Evolutionary conservation across 2,797 vertebrate species (phyloP), one percentile per base, ranked within the genome.

Genomic region (Champsocephalus esox): DNA sequence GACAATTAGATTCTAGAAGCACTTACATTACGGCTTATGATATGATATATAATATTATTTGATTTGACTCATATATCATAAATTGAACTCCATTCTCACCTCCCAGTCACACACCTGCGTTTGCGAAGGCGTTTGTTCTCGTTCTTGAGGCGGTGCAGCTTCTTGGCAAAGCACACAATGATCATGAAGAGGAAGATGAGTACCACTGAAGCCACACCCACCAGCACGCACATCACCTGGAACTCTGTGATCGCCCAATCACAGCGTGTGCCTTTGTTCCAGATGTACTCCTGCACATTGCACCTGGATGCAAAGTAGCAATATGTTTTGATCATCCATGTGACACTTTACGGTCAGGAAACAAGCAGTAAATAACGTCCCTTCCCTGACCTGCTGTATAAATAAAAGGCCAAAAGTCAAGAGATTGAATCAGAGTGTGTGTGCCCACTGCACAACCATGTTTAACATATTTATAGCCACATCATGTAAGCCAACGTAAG

Each of bases 81-180:
- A 9, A 12, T 76, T 52, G 21, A 44, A 14, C 55, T 70, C 44
- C 13, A 17, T 52, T 38, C 44, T 61, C 63, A 43, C 73, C 28
- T 45, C 38, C 28, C 7, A 7, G 58, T 67, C 61, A 70, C 48
- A 64, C 76, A 98, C 97, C 96, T 97, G 95, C 96, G 96, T 89
- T 96, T 96, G 70, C 96, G 96, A 78, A 99, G 96, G 81, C 96
- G 96, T 85, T 86, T 96, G 89, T 99, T 99, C 93, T 99, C 97
- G 0, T 95, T 97, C 94, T 96, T 98, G 87, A 99, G 97, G 86
- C 95, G 93, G 83, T 99, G 97, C 73, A 99, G 96, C 86, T 96
- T 96, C 94, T 99, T 99, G 94, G 97, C 97, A 11, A 99, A 99
- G 93, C 97, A 97, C n/a, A 99, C 97, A 0, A 97, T 94, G 92